A percentile compares a stretch with the other conserved stretches of the same genome.
Conservation (phyloP, 2,113 vertebrate genomes). For the Myocastor coypus region DNA sequence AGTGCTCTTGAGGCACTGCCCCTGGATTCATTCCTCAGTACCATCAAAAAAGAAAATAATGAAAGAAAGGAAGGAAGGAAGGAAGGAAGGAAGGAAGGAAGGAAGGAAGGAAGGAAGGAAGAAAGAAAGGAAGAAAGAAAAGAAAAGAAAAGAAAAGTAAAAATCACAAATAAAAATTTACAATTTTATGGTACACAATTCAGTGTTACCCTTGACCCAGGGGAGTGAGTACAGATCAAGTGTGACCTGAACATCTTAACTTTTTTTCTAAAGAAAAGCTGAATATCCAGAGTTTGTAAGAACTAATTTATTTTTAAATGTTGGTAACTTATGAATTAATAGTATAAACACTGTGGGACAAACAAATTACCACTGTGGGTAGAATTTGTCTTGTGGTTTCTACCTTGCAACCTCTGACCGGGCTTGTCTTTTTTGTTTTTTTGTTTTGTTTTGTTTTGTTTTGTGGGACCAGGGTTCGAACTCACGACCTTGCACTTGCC, state of each 20-base stretch:
- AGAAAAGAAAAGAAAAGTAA: not conserved
- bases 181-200: slow-evolving; percentile 7
- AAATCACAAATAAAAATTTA: not conserved
- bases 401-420: slow-evolving; percentile 37
- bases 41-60: not conserved
- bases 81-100: too few relatives aligned
- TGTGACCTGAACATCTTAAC: slow-evolving; percentile 22
- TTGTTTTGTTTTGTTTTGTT: too few relatives aligned
- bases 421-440: too few relatives aligned
- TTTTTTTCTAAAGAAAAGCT: slow-evolving; percentile 52
- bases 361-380: slow-evolving; percentile 17
- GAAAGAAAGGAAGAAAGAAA: too few relatives aligned
- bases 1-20: not conserved
- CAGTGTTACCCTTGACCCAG: not conserved
- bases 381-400: slow-evolving; percentile 66
- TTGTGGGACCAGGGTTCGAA: too few relatives aligned
- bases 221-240: not conserved
- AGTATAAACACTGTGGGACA: slow-evolving; percentile 37
- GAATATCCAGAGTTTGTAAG: slow-evolving; percentile 51
- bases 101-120: too few relatives aligned
- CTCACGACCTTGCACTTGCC: too few relatives aligned
- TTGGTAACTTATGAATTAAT: slow-evolving; percentile 59
- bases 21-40: not conserved
- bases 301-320: slow-evolving; percentile 62
- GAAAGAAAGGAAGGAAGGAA: too few relatives aligned